Conservation (phyloP, 2,888 invertebrate genomes). For the Coelinius sp. region DNA sequence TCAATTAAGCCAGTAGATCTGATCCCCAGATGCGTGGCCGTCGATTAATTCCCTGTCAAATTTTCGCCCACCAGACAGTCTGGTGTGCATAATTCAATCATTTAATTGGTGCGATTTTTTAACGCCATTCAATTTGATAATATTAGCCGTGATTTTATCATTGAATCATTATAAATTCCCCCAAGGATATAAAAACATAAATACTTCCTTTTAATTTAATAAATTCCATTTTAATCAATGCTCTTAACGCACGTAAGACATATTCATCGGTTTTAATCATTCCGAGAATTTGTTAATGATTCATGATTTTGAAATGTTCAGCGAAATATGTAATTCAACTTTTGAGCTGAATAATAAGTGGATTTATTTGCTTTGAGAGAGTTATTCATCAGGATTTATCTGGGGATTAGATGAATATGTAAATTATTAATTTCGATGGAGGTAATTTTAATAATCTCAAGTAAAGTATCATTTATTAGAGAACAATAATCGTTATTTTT, state of each 20-base stretch:
- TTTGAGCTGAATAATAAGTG: background rate
- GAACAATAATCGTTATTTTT: background rate
- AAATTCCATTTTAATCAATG: background rate
- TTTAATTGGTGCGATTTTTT: conserved; percentile 29
- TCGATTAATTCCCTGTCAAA: conserved; percentile 39
- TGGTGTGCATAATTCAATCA: conserved; percentile 36
- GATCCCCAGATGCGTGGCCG: conserved; percentile 22
- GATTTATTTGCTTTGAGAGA: background rate
- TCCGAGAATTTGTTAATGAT: background rate
- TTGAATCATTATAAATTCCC: background rate
- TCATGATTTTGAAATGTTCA: background rate
- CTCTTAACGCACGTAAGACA: background rate
- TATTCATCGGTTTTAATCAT: background rate
- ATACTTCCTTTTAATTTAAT: background rate
- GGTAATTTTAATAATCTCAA: background rate
- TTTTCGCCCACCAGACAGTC: conserved; percentile 32
- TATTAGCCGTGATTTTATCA: background rate
- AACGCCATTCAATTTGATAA: conserved; percentile 20
- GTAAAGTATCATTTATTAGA: background rate
- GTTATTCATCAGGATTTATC: background rate
- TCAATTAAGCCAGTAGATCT: conserved; percentile 36
- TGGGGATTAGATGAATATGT: background rate
- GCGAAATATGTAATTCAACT: background rate
- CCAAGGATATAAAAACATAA: background rate
- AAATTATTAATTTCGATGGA: background rate